Evolutionary conservation across 2,113 vertebrate species (phyloP).

Genomic region (Phylloscopus whistleri): DNA sequence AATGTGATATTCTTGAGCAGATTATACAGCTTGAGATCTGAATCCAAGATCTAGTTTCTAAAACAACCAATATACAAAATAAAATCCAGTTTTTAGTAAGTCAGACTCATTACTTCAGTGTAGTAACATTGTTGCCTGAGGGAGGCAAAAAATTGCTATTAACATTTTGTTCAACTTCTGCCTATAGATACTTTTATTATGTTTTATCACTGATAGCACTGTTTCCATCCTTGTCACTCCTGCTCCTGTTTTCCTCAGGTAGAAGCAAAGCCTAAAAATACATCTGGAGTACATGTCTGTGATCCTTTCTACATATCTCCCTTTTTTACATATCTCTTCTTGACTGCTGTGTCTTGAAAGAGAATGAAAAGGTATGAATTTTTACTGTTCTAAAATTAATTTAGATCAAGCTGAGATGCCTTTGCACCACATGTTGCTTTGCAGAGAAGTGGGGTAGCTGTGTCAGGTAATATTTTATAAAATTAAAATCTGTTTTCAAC

Average conservation of each 20-base stretch:
- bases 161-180: not conserved
- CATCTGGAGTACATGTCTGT: not conserved
- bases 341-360: not conserved
- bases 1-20: not conserved
- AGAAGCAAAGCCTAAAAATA: not conserved
- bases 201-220: not conserved
- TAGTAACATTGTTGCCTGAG: not conserved
- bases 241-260: not conserved
- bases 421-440: not conserved
- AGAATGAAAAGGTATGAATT: not conserved
- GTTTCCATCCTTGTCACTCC: not conserved
- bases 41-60: not conserved
- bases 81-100: not conserved
- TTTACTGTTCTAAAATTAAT: not conserved
- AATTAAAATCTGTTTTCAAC: not conserved
- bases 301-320: not conserved
- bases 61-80: not conserved
- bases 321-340: not conserved
- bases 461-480: not conserved
- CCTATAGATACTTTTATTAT: not conserved
- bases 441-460: not conserved
- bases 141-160: not conserved
- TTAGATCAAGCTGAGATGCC: not conserved
- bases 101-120: not conserved
- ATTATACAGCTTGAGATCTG: not conserved